phyloP scores from a whole-genome alignment of 2,797 vertebrate species.

The Micropoecilia bifurca region DNA sequence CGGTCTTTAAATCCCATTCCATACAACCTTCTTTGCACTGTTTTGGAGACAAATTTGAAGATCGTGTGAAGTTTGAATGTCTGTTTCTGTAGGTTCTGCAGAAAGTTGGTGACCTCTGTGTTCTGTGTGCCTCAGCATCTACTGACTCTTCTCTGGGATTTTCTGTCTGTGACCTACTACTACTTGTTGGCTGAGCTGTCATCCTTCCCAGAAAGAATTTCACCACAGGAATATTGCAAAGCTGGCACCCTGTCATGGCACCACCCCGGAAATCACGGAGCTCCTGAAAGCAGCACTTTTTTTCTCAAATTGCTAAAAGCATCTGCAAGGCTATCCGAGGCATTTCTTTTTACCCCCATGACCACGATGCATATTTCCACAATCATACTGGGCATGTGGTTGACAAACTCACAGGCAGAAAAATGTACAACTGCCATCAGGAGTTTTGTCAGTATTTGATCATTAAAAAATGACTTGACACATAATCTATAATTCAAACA shows the following conservation, averaged over 20 bases:
- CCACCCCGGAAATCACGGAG: neutral
- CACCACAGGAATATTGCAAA: neutral
- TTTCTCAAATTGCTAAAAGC: neutral
- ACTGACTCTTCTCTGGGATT: neutral
- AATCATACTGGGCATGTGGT: neutral
- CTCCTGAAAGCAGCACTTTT: neutral
- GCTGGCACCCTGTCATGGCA: neutral
- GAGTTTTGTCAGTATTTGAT: neutral
- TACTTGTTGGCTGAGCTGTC: neutral
- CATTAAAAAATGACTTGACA: neutral
- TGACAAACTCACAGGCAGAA: neutral
- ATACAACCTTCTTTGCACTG: neutral
- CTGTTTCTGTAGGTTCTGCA: neutral
- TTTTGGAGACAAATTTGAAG: neutral
- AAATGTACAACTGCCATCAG: neutral
- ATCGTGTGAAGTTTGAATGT: neutral
- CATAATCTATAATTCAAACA: conserved; percentile 15
- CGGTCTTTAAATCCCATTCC: neutral
- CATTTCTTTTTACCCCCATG: neutral
- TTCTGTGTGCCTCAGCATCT: neutral
- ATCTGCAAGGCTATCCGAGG: neutral
- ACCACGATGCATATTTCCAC: neutral
- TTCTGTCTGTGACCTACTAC: neutral
- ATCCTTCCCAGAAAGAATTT: neutral
- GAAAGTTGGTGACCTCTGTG: neutral